These are phyloP conservation scores for Rhizomys pruinosus DNA, from an alignment of 2,113 vertebrate species.

Conservation along the genomic window DNA sequence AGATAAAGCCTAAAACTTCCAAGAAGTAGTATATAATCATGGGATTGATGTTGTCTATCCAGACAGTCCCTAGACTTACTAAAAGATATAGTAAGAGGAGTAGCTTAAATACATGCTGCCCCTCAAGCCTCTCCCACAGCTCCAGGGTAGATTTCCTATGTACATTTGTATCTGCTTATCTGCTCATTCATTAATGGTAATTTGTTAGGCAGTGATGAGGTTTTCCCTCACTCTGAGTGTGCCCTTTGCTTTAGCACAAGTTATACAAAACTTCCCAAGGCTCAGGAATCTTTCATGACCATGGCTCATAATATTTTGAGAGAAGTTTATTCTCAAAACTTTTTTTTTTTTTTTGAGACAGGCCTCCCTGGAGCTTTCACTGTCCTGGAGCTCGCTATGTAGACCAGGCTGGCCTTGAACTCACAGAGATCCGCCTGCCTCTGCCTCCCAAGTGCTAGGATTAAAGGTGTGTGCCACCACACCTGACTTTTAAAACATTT, in stretches of 20 bases:
- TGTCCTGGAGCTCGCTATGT: no score
- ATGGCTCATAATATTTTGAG: neutral
- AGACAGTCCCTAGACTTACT: neutral
- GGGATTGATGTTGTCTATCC: neutral
- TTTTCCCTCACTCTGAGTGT: neutral
- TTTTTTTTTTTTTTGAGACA: neutral
- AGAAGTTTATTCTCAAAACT: conserved; percentile 19
- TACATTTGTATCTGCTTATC: neutral
- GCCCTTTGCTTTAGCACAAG: neutral
- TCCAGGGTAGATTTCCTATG: neutral
- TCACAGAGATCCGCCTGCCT: no score
- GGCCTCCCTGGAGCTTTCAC: no score
- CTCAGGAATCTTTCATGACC: neutral
- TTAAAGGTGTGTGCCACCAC: no score
- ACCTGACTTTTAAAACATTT: no score
- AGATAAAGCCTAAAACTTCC: conserved; percentile 4
- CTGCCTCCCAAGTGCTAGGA: no score
- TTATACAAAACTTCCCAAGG: neutral
- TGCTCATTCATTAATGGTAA: neutral
- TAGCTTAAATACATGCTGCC: neutral
- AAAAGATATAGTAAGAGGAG: neutral
- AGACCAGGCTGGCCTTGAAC: no score
- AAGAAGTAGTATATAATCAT: conserved; percentile 27
- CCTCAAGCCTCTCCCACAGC: neutral
- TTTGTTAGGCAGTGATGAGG: neutral